phyloP scores from a whole-genome alignment of 2,113 vertebrate genomes.

The Malaclemys terrapin region DNA sequence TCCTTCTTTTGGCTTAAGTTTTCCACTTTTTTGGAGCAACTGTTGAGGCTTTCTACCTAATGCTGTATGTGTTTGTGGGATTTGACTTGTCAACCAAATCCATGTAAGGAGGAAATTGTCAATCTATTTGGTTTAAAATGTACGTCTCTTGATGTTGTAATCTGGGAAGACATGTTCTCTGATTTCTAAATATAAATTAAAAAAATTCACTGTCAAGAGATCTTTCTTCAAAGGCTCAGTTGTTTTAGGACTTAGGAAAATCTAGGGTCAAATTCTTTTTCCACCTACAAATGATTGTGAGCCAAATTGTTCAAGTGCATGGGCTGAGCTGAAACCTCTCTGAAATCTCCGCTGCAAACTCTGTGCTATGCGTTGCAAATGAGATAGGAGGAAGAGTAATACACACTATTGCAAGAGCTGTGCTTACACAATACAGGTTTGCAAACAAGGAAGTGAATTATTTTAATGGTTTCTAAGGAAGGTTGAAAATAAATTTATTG shows the following conservation, averaged over 20 bases:
- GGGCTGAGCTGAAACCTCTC: neutral
- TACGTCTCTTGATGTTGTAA: neutral
- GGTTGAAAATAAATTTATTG: neutral
- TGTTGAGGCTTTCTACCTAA: neutral
- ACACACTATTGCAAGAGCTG: neutral
- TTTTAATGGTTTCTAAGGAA: neutral
- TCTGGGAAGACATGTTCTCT: neutral
- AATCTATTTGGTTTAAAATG: neutral
- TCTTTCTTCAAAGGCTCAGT: neutral
- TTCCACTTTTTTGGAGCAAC: neutral
- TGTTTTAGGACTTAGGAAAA: neutral
- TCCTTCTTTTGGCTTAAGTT: neutral
- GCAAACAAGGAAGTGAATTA: neutral
- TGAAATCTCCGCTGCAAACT: neutral
- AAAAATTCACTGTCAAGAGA: neutral
- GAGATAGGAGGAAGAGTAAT: neutral
- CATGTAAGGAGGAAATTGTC: neutral
- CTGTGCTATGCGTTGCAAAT: neutral
- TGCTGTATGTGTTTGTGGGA: neutral
- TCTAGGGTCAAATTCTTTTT: neutral
- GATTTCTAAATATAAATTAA: neutral
- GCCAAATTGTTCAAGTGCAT: neutral
- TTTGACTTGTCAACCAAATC: neutral
- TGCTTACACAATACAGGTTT: neutral
- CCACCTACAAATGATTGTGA: neutral